Evolutionary conservation across 2,113 vertebrate genomes (phyloP).

Genomic region (Irena cyanogastra): DNA sequence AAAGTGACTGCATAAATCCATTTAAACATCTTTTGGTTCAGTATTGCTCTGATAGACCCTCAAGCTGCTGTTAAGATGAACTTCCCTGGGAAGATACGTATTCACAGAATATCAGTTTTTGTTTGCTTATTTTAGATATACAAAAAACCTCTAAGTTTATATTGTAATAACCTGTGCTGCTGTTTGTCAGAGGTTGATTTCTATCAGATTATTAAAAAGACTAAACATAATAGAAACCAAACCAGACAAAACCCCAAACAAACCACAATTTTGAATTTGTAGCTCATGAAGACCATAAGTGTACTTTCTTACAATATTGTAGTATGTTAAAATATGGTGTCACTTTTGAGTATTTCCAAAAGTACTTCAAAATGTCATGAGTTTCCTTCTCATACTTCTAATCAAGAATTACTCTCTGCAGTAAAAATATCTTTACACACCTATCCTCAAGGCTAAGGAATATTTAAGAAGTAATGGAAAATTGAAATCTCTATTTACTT

Average conservation of each 20-base stretch:
- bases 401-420: neutral
- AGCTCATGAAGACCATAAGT: neutral
- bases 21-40: neutral
- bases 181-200: neutral
- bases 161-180: neutral
- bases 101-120: neutral
- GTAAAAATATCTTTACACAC: neutral
- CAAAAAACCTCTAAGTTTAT: neutral
- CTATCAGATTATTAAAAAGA: neutral
- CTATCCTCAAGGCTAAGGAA: neutral
- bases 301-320: neutral
- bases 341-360: neutral
- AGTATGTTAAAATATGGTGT: neutral
- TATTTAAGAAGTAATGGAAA: neutral
- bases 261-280: neutral
- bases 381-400: neutral
- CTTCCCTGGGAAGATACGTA: neutral
- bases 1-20: neutral
- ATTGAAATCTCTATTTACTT: neutral
- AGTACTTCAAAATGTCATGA: rapidly evolving
- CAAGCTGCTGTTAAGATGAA: neutral
- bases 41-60: neutral
- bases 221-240: neutral
- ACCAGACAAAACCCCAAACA: neutral
- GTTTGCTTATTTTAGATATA: neutral